phyloP scores from a whole-genome alignment of 2,113 vertebrate genomes.

The Thunnus maccoyii region DNA sequence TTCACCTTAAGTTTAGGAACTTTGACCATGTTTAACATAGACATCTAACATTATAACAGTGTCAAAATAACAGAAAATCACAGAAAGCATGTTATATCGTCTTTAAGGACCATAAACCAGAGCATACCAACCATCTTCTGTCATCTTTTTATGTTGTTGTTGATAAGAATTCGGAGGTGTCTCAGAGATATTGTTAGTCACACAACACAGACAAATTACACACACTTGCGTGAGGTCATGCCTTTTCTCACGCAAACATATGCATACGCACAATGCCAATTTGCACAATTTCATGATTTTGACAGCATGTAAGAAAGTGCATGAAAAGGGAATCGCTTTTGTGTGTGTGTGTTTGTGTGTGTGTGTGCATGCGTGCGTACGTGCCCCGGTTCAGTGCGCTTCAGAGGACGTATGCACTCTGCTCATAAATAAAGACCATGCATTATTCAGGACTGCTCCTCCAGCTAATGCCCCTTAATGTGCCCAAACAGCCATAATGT shows the following conservation, averaged over 20 bases:
- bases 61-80: too few species aligned
- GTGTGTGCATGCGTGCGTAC: constrained; percentile 27
- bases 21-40: too few species aligned
- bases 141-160: constrained; percentile 7
- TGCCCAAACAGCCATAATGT: constrained; percentile 79
- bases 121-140: neutral
- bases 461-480: constrained; percentile 79
- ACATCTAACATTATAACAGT: too few species aligned
- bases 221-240: neutral
- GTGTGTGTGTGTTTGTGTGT: constrained; percentile 18
- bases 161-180: constrained; percentile 3
- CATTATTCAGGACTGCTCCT: constrained; percentile 79
- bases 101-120: constrained; percentile 6
- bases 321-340: neutral
- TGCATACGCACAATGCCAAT: neutral
- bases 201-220: constrained; percentile 17
- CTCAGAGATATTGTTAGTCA: constrained; percentile 3
- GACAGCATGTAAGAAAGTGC: neutral
- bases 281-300: constrained; percentile 7
- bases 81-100: too few species aligned
- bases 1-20: too few species aligned
- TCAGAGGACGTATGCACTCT: constrained; percentile 68
- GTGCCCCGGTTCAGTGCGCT: constrained; percentile 48
- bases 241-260: neutral
- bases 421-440: constrained; percentile 78